phyloP scores from a whole-genome alignment of 2,113 vertebrate species.

The Mormyrus lacerda region DNA sequence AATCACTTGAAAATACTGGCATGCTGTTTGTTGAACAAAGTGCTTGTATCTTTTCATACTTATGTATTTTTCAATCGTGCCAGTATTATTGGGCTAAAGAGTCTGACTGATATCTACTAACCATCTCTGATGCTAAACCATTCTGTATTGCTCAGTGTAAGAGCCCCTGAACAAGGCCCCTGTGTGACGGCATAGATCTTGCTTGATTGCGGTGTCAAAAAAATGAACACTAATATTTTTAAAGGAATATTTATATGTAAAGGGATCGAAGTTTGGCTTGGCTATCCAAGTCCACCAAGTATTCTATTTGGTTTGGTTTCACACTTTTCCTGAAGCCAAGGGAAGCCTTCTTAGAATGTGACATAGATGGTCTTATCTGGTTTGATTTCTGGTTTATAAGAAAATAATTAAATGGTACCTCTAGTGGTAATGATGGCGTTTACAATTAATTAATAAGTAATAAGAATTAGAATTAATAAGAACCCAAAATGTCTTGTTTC shows the following conservation, averaged over 20 bases:
- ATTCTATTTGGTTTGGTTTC: not conserved
- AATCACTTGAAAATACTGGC: not conserved
- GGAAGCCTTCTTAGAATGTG: not conserved
- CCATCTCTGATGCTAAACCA: not conserved
- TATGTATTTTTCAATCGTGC: not conserved
- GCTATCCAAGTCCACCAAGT: not conserved
- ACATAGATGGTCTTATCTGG: not conserved
- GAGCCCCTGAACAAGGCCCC: not conserved
- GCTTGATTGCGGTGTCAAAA: not conserved
- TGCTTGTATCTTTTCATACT: not conserved
- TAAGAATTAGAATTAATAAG: not conserved
- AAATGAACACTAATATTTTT: not conserved
- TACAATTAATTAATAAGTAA: not conserved
- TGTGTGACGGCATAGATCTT: not conserved
- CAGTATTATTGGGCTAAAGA: not conserved
- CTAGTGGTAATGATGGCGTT: not conserved
- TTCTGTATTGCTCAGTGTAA: not conserved
- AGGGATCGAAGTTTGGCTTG: not conserved
- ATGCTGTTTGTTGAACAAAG: not conserved
- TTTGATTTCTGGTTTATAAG: not conserved
- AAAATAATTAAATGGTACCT: not conserved
- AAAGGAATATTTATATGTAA: not conserved
- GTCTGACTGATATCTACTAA: not conserved
- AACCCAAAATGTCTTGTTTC: not conserved
- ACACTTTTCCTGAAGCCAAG: not conserved